These are phyloP conservation scores for Clytia hemisphaerica DNA, from an alignment of 30 jellyfish, hydroid and myxozoan genomes.

Conservation along the genomic window DNA sequence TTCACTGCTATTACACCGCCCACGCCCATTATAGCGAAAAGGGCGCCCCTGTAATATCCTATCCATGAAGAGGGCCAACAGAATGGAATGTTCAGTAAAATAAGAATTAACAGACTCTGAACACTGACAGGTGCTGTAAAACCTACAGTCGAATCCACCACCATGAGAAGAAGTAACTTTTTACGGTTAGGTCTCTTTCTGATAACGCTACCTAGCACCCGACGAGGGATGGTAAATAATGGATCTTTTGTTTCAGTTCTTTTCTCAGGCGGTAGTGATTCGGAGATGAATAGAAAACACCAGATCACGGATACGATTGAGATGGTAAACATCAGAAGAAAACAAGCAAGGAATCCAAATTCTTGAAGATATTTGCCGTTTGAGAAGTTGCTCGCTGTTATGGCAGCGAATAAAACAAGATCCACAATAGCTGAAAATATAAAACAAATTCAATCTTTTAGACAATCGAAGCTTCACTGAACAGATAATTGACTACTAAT, in stretches of 20 bases:
- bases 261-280: constrained; percentile 4
- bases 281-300: neutral
- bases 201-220: neutral
- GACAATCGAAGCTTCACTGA: no score
- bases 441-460: no score
- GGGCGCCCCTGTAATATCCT: constrained; percentile 62
- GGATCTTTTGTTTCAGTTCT: neutral
- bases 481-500: no score
- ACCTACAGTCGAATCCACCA: neutral
- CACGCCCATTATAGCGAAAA: constrained; percentile 46
- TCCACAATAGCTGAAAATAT: constrained; percentile 12
- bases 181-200: neutral
- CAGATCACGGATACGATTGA: neutral
- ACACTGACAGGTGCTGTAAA: neutral
- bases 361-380: constrained; percentile 7
- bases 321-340: neutral
- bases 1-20: constrained; percentile 66
- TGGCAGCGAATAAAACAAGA: neutral
- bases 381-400: constrained; percentile 1
- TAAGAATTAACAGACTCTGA: constrained; percentile 20
- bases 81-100: constrained; percentile 58
- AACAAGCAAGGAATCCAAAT: constrained; percentile 1
- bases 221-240: neutral
- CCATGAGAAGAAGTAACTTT: neutral
- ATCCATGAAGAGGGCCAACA: constrained; percentile 49